Percentiles rank a stretch among this genome's conserved stretches.
These are phyloP conservation scores for Monodelphis domestica DNA, from an alignment of 2,797 vertebrate species.

Conservation along the genomic window DNA sequence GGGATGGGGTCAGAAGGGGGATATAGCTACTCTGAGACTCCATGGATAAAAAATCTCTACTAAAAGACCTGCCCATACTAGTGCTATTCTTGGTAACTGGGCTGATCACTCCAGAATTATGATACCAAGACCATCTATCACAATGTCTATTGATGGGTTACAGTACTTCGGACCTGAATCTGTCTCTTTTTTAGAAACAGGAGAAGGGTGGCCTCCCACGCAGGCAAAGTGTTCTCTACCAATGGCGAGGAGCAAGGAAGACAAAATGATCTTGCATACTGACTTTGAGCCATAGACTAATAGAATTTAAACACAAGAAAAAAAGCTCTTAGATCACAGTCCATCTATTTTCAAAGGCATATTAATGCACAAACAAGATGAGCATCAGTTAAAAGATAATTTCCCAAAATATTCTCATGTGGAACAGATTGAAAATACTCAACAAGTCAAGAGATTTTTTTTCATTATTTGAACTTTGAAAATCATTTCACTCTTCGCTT, in stretches of 20 bases:
- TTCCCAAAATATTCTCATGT: conserved; percentile 67
- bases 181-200: conserved; percentile 78
- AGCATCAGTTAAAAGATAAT: conserved; percentile 70
- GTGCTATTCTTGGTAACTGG: background rate
- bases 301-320: conserved; percentile 54
- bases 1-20: background rate
- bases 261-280: conserved; percentile 61
- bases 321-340: conserved; percentile 69
- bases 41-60: background rate
- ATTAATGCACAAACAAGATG: conserved; percentile 63
- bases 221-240: conserved; percentile 72
- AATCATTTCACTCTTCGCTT: conserved; percentile 27
- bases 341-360: conserved; percentile 67
- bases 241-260: conserved; percentile 59
- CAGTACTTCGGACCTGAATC: conserved; percentile 70
- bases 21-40: background rate
- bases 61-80: background rate
- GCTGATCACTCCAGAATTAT: conserved; percentile 16
- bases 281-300: conserved; percentile 29
- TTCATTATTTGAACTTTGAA: conserved; percentile 70
- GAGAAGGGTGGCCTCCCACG: conserved; percentile 65
- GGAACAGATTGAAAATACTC: conserved; percentile 74
- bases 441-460: background rate
- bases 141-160: conserved; percentile 15
- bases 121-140: conserved; percentile 1